Percentiles rank a stretch among this genome's conserved stretches.
Conservation (phyloP, 2,888 invertebrate genomes). For the Pimpla rufipes region DNA sequence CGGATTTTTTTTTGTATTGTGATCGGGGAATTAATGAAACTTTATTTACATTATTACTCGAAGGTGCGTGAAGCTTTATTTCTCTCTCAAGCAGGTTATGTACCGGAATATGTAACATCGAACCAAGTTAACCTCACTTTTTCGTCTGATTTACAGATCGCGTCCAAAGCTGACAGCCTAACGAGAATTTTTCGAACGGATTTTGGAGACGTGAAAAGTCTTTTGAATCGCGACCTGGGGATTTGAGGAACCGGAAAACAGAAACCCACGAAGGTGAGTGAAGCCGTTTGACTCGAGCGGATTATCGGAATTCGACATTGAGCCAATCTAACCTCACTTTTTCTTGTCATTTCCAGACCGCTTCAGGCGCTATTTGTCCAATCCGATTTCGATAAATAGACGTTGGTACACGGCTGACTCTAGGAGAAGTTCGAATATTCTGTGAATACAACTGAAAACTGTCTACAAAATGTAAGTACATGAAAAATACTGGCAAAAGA, state of each 20-base stretch:
- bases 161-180: no score
- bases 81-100: neutral
- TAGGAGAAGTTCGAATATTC: slow-evolving; percentile 1
- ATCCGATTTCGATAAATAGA: neutral
- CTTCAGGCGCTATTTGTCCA: neutral
- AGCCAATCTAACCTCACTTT: slow-evolving; percentile 3
- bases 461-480: slow-evolving; percentile 25
- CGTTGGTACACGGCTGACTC: neutral
- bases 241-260: neutral
- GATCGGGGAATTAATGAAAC: neutral
- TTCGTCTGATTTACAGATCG: neutral
- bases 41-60: no score
- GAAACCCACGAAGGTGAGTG: neutral
- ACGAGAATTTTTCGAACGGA: no score
- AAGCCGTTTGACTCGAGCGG: neutral
- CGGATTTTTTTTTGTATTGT: neutral
- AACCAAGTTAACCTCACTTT: neutral
- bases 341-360: neutral
- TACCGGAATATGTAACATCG: neutral
- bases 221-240: no score
- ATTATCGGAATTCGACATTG: neutral
- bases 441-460: neutral
- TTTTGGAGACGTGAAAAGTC: no score
- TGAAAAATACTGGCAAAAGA: neutral
- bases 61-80: neutral